phyloP scores from a whole-genome alignment of 2,113 vertebrate species.

The Cnemophilus loriae region DNA sequence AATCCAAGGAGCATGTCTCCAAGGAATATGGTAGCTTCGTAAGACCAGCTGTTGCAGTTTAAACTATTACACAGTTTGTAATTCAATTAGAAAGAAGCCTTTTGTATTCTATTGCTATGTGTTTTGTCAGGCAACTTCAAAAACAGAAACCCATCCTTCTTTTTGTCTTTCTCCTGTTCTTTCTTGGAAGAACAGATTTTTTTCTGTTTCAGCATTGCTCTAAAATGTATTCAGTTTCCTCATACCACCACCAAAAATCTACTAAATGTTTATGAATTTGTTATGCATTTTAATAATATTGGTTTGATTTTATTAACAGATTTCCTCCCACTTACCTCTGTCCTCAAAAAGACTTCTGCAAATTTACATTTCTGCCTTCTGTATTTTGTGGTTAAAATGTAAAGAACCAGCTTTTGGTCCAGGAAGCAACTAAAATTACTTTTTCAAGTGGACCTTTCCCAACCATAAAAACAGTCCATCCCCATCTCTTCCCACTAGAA shows the following conservation, averaged over 20 bases:
- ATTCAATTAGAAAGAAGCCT: conserved; percentile 63
- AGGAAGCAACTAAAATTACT: not conserved
- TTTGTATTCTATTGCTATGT: conserved; percentile 24
- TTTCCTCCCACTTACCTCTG: not conserved
- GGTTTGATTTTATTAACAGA: conserved; percentile 19
- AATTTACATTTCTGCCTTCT: not conserved
- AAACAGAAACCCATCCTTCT: not conserved
- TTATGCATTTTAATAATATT: not conserved
- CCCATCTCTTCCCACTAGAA: not conserved
- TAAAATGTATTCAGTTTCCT: conserved; percentile 3
- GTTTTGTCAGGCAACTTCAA: conserved; percentile 48
- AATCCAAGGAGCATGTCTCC: conserved; percentile 38
- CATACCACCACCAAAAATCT: not conserved
- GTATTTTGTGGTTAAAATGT: not conserved
- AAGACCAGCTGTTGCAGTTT: conserved; percentile 68
- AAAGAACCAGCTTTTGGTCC: not conserved
- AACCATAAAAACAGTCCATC: not conserved
- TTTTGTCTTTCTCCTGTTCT: not conserved
- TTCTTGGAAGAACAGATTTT: conserved; percentile 23
- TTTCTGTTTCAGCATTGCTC: not conserved
- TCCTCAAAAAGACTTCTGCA: not conserved
- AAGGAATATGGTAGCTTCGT: conserved; percentile 64
- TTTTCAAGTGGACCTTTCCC: not conserved
- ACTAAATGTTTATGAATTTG: not conserved
- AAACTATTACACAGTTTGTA: conserved; percentile 69